phyloP scores from a whole-genome alignment of 2,888 invertebrate species.

The Galeruca laticollis region DNA sequence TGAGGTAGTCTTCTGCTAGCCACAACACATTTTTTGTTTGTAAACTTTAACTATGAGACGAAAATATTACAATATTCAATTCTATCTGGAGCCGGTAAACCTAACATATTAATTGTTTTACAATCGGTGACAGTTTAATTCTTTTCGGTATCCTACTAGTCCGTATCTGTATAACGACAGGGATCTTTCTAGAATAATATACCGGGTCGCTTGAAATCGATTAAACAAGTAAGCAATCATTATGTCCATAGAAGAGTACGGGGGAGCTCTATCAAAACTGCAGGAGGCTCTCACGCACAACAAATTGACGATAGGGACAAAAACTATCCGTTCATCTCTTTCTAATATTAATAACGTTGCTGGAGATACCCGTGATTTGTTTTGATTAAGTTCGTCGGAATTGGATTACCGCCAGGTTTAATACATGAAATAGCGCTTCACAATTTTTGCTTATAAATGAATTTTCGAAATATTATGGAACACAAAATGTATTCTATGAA shows the following conservation, averaged over 20 bases:
- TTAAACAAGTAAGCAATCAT: constrained; percentile 60
- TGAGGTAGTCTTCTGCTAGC: too few relatives aligned
- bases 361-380: constrained; percentile 15
- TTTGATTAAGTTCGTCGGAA: constrained; percentile 12
- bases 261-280: constrained; percentile 51
- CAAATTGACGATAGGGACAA: constrained; percentile 43
- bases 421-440: background rate
- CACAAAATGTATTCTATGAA: too few relatives aligned
- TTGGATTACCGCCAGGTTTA: background rate
- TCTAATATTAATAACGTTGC: constrained; percentile 27
- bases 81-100: too few relatives aligned
- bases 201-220: constrained; percentile 58
- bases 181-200: constrained; percentile 50
- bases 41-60: too few relatives aligned
- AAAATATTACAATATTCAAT: too few relatives aligned
- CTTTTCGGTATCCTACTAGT: constrained; percentile 37
- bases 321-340: constrained; percentile 33
- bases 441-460: background rate
- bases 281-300: constrained; percentile 54
- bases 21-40: too few relatives aligned
- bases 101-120: too few relatives aligned
- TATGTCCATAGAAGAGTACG: constrained; percentile 49
- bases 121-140: too few relatives aligned
- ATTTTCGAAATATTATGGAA: background rate
- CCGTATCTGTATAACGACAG: constrained; percentile 51